phyloP scores from a whole-genome alignment of 2,113 vertebrate genomes.

The Marmota monax region DNA sequence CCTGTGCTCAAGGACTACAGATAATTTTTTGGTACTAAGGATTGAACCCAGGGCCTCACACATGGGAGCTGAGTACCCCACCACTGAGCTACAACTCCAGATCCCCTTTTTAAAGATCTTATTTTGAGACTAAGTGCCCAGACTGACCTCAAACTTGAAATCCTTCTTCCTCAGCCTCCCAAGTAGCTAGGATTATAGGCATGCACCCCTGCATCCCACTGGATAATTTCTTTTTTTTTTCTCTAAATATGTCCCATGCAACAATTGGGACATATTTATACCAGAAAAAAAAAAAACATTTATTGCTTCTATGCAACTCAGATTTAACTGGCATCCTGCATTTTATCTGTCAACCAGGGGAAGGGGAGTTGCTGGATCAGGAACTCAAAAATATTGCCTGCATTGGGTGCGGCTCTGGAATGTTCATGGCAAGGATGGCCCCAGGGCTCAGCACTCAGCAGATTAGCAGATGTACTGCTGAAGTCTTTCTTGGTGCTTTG shows the following conservation, averaged over 20 bases:
- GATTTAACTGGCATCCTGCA: neutral
- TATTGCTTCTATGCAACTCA: neutral
- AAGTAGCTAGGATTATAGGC: neutral
- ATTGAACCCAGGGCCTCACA: neutral
- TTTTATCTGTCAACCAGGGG: neutral
- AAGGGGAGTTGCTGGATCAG: neutral
- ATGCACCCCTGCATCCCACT: too few species aligned
- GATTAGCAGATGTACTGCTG: neutral
- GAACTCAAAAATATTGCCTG: neutral
- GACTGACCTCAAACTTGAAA: neutral
- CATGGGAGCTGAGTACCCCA: neutral
- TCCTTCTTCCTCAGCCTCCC: neutral
- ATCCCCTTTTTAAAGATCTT: neutral
- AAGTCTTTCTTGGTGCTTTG: neutral
- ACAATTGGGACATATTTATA: neutral
- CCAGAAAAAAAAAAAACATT: neutral
- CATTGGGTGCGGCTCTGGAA: neutral
- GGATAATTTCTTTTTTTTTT: neutral
- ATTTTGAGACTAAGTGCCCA: neutral
- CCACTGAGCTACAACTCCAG: neutral
- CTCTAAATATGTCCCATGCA: neutral
- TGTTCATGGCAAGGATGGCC: neutral
- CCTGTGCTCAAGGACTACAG: neutral
- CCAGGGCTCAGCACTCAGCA: rapidly evolving
- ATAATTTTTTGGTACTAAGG: neutral